phyloP scores from a whole-genome alignment of 2,888 invertebrate genomes.

The Platynereis dumerilii region DNA sequence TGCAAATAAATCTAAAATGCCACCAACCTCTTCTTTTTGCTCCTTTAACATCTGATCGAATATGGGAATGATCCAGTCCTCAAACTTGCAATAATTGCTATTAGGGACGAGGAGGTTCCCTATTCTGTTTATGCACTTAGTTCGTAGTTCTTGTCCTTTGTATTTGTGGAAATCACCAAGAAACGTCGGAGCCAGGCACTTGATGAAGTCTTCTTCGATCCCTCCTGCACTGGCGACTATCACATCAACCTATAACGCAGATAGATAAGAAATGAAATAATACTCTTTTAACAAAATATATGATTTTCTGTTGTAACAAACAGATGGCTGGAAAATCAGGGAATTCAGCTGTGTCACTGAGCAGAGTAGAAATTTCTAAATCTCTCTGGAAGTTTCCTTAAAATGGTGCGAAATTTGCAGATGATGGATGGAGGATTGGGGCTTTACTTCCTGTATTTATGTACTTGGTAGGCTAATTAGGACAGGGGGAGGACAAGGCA shows the following conservation, averaged over 20 bases:
- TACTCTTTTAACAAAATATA: background rate
- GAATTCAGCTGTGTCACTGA: background rate
- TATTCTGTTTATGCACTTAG: slow-evolving; percentile 86
- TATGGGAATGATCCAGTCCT: slow-evolving; percentile 95
- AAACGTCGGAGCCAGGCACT: slow-evolving; percentile 94
- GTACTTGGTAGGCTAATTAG: no score
- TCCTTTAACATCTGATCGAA: slow-evolving; percentile 89
- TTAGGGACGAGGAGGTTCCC: slow-evolving; percentile 97
- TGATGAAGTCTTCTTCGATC: slow-evolving; percentile 98
- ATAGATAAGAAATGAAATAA: slow-evolving; percentile 23
- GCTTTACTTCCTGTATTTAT: no score
- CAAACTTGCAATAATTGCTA: slow-evolving; percentile 96
- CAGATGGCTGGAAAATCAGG: background rate
- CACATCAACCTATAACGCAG: slow-evolving; percentile 95
- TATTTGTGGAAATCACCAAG: slow-evolving; percentile 85
- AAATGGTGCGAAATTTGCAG: no score
- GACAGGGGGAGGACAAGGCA: no score
- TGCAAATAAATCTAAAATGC: no score
- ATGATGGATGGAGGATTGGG: no score
- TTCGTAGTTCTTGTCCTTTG: slow-evolving; percentile 76
- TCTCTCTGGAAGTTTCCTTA: no score
- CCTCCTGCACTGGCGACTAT: slow-evolving; percentile 98
- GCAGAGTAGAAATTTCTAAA: background rate
- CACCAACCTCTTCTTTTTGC: slow-evolving; percentile 73
- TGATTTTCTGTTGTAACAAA: background rate